These are phyloP conservation scores for Volucella inanis DNA, from an alignment of 2,888 invertebrate species.

Conservation along the genomic window DNA sequence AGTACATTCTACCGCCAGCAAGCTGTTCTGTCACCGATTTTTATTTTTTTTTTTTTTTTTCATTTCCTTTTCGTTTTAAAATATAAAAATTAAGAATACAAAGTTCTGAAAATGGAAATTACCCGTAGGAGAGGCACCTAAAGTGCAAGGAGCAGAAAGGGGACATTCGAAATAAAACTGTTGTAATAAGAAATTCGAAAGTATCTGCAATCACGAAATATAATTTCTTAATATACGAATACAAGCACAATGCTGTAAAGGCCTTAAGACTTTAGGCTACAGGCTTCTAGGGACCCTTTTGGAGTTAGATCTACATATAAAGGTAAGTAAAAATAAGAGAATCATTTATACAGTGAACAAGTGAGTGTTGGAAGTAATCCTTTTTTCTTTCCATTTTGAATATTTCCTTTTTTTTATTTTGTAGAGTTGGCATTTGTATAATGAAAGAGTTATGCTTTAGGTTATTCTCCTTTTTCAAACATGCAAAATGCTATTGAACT, in stretches of 20 bases:
- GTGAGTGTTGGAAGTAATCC: slow-evolving; percentile 59
- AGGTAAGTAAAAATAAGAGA: not conserved
- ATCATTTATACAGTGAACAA: slow-evolving; percentile 53
- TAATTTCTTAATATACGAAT: slow-evolving; percentile 68
- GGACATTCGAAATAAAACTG: slow-evolving; percentile 63
- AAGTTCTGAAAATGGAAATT: slow-evolving; percentile 69
- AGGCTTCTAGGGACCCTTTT: no score
- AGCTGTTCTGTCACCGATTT: slow-evolving; percentile 68
- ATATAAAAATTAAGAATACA: slow-evolving; percentile 69
- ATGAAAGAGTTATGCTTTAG: slow-evolving; percentile 31
- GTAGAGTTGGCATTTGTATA: slow-evolving; percentile 59
- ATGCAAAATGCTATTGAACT: slow-evolving; percentile 67
- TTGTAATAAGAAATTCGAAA: slow-evolving; percentile 72
- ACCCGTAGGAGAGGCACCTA: not conserved
- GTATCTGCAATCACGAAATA: slow-evolving; percentile 74
- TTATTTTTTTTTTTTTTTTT: slow-evolving; percentile 50
- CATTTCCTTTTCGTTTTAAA: not conserved
- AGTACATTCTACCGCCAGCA: slow-evolving; percentile 53
- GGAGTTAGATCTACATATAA: slow-evolving; percentile 8
- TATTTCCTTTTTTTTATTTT: not conserved
- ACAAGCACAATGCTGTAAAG: slow-evolving; percentile 37
- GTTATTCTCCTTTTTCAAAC: slow-evolving; percentile 30
- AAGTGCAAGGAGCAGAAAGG: slow-evolving; percentile 38
- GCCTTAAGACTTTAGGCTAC: not conserved
- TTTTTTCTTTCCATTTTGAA: slow-evolving; percentile 2